Evolutionary conservation across 2,113 vertebrate genomes (phyloP).

Genomic region (Cyprinodon brontotheroides): DNA sequence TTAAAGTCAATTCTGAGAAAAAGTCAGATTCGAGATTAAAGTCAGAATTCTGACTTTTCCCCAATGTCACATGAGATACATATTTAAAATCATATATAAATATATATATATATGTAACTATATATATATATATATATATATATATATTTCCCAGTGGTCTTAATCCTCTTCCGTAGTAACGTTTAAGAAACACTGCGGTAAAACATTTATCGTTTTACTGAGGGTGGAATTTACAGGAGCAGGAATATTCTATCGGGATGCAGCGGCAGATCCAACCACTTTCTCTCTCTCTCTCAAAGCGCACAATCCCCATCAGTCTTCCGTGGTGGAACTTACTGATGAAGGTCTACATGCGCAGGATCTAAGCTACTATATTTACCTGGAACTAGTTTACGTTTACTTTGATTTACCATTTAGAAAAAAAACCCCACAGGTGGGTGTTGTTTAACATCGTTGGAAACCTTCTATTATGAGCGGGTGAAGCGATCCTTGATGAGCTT

Average conservation of each 20-base stretch:
- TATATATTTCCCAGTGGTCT: too few relatives aligned
- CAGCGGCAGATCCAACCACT: background rate
- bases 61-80: too few relatives aligned
- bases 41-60: too few relatives aligned
- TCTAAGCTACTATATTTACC: background rate
- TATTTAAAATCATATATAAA: too few relatives aligned
- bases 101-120: too few relatives aligned
- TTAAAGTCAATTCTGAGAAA: too few relatives aligned
- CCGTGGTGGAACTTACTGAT: slow-evolving; percentile 20
- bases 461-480: background rate
- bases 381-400: slow-evolving; percentile 2
- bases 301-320: background rate
- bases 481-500: background rate
- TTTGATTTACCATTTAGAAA: slow-evolving; percentile 25
- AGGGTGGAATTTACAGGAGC: too few relatives aligned
- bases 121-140: too few relatives aligned
- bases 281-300: background rate
- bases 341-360: slow-evolving; percentile 1
- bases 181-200: too few relatives aligned
- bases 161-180: too few relatives aligned
- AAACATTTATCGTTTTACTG: too few relatives aligned
- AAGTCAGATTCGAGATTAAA: too few relatives aligned
- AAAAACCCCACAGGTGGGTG: slow-evolving; percentile 48
- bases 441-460: slow-evolving; percentile 17
- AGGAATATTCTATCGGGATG: slow-evolving; percentile 2